Base-by-base conservation (phyloP, 2,797 vertebrate genomes). In the Sparidentex hasta region DNA sequence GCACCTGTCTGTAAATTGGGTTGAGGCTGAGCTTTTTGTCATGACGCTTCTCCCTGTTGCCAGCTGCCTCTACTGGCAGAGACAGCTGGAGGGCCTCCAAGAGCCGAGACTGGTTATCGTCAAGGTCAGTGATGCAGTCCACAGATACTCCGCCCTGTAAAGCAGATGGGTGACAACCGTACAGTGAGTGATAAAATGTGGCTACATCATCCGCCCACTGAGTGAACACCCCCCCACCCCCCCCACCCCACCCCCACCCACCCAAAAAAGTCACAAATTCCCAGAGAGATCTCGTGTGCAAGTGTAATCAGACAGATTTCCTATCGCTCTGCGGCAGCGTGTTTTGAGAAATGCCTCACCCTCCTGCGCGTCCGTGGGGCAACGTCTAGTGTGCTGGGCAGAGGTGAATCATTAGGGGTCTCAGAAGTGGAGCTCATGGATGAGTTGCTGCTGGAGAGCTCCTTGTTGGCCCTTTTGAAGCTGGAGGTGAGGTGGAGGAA, bases 371-470 rank as follows among this genome's bases (percentile, higher is more conserved):
- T 96, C 46, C 96, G 95, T 2, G 96, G 97, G 0, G 96, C 96
- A 7, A 95, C 92, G 80, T 98, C 97, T 0, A 96, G 95, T 0
- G 96, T 96, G 80, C 95, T 95, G 4, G 95, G 96, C 21, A 95
- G 93, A 11, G 96, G 95, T 20, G 95, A 96, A 83, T 97, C 98
- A 8, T 96, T 97, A 0, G 95, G 96, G 11, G 96, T 99, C 95
- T 99, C 98, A 0, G 97, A 98, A 76, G 96, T 97, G 77, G 98
- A 99, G 94, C 98, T 98, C 66, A 99, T 97, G 91, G 98, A 99
- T 6, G 98, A 99, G 94, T 98, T 98, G 94, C 98, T 99, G 96
- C 98, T 99, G 93, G 98, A 99, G 87, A 99, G 94, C 88, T 99
- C 98, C 91, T 96, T 98, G 93, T 96, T 97, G 81, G 94, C 87